These are phyloP conservation scores for Manis javanica DNA, from an alignment of 2,797 vertebrate genomes.

Conservation along the genomic window DNA sequence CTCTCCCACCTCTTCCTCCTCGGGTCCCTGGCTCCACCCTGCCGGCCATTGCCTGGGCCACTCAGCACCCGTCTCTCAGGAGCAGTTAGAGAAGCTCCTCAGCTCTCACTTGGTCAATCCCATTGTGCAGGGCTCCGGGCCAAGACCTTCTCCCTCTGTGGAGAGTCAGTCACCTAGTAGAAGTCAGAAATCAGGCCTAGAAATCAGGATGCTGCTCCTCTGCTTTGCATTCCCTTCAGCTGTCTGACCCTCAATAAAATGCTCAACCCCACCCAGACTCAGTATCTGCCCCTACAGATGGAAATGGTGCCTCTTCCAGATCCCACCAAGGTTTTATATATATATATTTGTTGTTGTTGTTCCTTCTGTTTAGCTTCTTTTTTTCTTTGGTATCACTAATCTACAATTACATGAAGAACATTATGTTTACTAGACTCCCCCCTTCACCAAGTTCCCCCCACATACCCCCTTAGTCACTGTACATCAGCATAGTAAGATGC, in stretches of 20 bases:
- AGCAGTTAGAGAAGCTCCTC: not conserved
- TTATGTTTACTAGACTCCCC: no score
- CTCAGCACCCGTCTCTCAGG: not conserved
- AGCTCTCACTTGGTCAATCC: no score
- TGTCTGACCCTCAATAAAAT: not conserved
- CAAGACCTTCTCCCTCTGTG: not conserved
- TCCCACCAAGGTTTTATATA: not conserved
- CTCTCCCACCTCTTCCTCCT: not conserved
- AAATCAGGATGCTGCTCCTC: not conserved
- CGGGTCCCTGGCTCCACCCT: not conserved
- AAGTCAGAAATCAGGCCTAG: not conserved
- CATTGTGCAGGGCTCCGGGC: accelerated
- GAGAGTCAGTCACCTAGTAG: not conserved
- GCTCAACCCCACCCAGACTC: not conserved
- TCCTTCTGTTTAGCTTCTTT: no score
- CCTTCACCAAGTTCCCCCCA: no score
- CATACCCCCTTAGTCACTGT: no score
- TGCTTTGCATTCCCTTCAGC: not conserved
- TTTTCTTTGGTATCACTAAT: no score
- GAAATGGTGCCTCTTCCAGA: not conserved
- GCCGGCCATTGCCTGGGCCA: not conserved
- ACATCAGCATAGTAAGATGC: no score
- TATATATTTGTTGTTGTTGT: no score
- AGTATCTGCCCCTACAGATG: not conserved
- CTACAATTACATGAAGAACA: no score